Evolutionary conservation across 2,113 vertebrate genomes (phyloP), one percentile per base, ranked within the genome.

Genomic region (Eulemur macaco): DNA sequence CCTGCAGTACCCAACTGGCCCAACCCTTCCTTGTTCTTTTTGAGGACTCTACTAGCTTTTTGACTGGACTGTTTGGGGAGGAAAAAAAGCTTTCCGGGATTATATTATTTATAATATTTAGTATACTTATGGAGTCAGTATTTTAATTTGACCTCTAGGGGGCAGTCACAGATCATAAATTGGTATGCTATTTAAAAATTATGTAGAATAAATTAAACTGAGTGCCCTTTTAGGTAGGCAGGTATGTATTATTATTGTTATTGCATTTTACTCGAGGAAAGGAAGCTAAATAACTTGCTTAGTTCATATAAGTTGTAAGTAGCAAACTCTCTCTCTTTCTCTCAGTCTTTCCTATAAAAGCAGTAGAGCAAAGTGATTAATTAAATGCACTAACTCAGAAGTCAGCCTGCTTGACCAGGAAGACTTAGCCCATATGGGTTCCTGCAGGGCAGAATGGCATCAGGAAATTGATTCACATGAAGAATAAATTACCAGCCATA

Each of bases 101-200:
- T 71, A 1, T 68, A 21, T 56, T 56, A 21, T 56, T 56, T 56
- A 56, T 21, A 56, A 56, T 56, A 25, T 11, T 77, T 23, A 74
- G 37, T 34, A 15, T 8, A 21, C 34, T 58, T 86, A 52, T 21
- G 23, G 52, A 66, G 66, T 20, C 42, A 17, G 1, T 69, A 31
- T 86, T 95, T 96, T 69, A 80, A 83, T 80, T 23, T 93, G 84
- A 66, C 96, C 97, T 90, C 84, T 80, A 96, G 96, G 82, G 90
- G 97, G 96, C 95, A 92, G 76, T 87, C 89, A 45, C 60, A 37
- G 92, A 96, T 39, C 64, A 94, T 39, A 96, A 83, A 84, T 87
- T 86, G 31, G 45, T 47, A 80, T 9, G 17, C 50, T n/a, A 27
- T 68, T 82, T n/a, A 23, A 31, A 66, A 94, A 76, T 39, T 58